Conservation (phyloP, 1,140 invertebrate genomes). For the Rhagoletis pomonella region DNA sequence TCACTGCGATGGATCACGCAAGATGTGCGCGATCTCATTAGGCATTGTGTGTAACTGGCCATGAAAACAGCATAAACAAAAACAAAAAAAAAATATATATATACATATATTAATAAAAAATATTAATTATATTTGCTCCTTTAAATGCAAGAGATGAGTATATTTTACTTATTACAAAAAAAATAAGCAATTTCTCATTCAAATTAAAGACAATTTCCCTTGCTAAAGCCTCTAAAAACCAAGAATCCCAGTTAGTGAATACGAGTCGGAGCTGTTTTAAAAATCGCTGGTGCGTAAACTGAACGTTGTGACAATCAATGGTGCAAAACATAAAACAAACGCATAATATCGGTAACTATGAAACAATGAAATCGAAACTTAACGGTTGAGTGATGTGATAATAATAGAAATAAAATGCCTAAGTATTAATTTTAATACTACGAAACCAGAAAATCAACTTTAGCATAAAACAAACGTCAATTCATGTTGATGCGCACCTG, state of each 20-base stretch:
- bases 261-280: not conserved
- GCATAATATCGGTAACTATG: not conserved
- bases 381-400: conserved; percentile 33
- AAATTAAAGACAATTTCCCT: too few relatives aligned
- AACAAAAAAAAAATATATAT: too few relatives aligned
- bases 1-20: too few relatives aligned
- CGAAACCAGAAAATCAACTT: not conserved
- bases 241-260: not conserved
- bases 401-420: conserved; percentile 19
- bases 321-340: not conserved
- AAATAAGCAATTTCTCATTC: too few relatives aligned
- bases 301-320: not conserved
- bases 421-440: not conserved
- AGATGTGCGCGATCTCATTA: too few relatives aligned
- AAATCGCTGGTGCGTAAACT: not conserved
- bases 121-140: too few relatives aligned
- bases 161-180: too few relatives aligned
- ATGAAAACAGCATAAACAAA: too few relatives aligned
- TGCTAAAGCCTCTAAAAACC: too few relatives aligned
- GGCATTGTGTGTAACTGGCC: too few relatives aligned
- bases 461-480: not conserved
- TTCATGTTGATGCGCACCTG: not conserved
- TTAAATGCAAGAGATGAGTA: too few relatives aligned
- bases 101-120: too few relatives aligned
- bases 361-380: conserved; percentile 28